Base-by-base conservation (phyloP, 1,140 invertebrate species). In the Drosophila malerkotliana region DNA sequence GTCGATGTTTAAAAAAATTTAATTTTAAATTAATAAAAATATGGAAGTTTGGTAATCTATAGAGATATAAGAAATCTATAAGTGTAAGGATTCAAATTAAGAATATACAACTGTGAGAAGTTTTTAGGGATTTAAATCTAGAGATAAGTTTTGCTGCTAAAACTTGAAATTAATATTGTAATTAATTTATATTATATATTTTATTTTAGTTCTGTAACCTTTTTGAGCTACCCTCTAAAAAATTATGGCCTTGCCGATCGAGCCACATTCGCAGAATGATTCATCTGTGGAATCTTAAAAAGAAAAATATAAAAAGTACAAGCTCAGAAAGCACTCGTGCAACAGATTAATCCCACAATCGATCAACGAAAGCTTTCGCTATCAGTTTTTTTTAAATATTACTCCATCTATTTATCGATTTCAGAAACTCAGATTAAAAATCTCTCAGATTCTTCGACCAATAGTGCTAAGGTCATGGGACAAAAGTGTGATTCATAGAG, bases 191-290 rank as follows among this genome's bases (percentile, higher is more conserved):
- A 15, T 39, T 10, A 34, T 14, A 48, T 67, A 47, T 67, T 10
- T 34, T 34, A 10, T 10, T 34, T 34, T 9, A 3, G 7, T 8
- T 34, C 10, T 10, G 10, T 9, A 34, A 34, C 8, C 32, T 34
- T 10, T 10, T 10, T 8, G 3, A 34, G 0, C 32, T 3, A 3
- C 34, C 34, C 34, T 37, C 12, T 37, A 12, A 12, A 37, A 37
- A 37, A 37, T 37, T 0, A 37, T 37, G 34, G 12, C 34, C 34
- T 37, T 37, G n/a, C 7, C 41, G 7, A 8, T 44, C 6, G 15
- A 44, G 41, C 41, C 15, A 8, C n/a, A 44, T 44, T 44, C 41
- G 6, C 41, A 1, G 10, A 45, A 12, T 64, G 59, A 64, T 34
- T 66, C 59, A 66, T 26, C 30, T 12, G 1, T 7, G 3, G 6